Conservation (phyloP, 2,888 invertebrate genomes). For the Orgyia antiqua region DNA sequence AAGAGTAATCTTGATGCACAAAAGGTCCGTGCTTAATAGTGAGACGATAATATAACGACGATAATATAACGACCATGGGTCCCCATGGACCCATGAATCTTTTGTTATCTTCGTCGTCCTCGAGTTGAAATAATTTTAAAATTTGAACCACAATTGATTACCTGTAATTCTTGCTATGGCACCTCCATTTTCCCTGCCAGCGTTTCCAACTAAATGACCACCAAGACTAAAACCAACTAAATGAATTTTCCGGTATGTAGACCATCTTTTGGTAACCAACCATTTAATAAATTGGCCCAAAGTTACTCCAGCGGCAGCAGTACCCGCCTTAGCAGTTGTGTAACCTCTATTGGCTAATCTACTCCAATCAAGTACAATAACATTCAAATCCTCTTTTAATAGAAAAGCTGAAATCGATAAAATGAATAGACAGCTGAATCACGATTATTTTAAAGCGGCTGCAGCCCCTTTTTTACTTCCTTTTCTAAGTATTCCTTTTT, state of each 20-base stretch:
- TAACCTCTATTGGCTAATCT: constrained; percentile 39
- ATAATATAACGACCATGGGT: too few relatives aligned
- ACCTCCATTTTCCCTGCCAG: constrained; percentile 48
- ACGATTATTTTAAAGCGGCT: too few relatives aligned
- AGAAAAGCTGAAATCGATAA: constrained; percentile 12
- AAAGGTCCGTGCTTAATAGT: too few relatives aligned
- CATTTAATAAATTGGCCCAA: constrained; percentile 52
- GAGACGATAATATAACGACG: too few relatives aligned
- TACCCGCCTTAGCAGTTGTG: constrained; percentile 42
- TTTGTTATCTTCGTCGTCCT: too few relatives aligned
- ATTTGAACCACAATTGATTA: too few relatives aligned
- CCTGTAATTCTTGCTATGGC: constrained; percentile 54
- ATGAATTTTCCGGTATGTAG: constrained; percentile 45
- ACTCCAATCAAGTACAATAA: constrained; percentile 46
- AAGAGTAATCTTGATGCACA: too few relatives aligned
- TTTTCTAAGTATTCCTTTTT: too few relatives aligned
- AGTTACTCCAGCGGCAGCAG: constrained; percentile 53
- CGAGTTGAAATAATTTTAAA: too few relatives aligned
- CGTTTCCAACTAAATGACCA: constrained; percentile 60
- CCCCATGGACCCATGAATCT: too few relatives aligned
- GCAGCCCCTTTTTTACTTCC: too few relatives aligned
- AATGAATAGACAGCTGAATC: too few relatives aligned
- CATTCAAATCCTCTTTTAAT: constrained; percentile 11
- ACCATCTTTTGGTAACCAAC: constrained; percentile 43
- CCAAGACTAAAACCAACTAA: constrained; percentile 72